Percentiles rank a stretch among this genome's conserved stretches.
Evolutionary conservation across 2,888 invertebrate species (phyloP).

Genomic region (Barypeithes pellucidus): DNA sequence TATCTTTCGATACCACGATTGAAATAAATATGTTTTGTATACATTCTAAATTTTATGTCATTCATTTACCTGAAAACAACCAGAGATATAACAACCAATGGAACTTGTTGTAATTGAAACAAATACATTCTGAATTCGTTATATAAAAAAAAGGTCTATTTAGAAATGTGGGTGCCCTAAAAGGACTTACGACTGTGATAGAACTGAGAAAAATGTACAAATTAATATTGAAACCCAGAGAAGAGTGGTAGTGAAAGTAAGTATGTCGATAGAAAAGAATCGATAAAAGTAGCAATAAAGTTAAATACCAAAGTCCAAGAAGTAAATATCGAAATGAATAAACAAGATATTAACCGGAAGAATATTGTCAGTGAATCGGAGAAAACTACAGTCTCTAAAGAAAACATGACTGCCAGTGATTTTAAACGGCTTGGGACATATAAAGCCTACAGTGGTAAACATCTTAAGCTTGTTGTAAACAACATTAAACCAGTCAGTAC

Average conservation of each 20-base stretch:
- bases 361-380: not conserved
- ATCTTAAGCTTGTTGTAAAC: not conserved
- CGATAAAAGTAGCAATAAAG: not conserved
- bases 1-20: no score
- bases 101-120: no score
- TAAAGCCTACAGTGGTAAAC: not conserved
- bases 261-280: constrained; percentile 8
- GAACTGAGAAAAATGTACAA: constrained; percentile 17
- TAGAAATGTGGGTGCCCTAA: no score
- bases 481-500: no score
- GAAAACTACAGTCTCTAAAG: not conserved
- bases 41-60: no score
- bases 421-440: no score
- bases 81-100: no score
- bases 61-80: no score
- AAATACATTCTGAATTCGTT: no score
- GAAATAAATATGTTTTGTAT: no score
- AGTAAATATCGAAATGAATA: not conserved
- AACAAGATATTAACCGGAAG: not conserved
- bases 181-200: constrained; percentile 52
- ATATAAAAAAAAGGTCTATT: no score
- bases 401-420: not conserved
- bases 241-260: constrained; percentile 21
- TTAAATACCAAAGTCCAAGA: constrained; percentile 16
- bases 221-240: constrained; percentile 8